phyloP scores from a whole-genome alignment of 92 coral and sea anemone species.

The Umimayanthus chanpuru region DNA sequence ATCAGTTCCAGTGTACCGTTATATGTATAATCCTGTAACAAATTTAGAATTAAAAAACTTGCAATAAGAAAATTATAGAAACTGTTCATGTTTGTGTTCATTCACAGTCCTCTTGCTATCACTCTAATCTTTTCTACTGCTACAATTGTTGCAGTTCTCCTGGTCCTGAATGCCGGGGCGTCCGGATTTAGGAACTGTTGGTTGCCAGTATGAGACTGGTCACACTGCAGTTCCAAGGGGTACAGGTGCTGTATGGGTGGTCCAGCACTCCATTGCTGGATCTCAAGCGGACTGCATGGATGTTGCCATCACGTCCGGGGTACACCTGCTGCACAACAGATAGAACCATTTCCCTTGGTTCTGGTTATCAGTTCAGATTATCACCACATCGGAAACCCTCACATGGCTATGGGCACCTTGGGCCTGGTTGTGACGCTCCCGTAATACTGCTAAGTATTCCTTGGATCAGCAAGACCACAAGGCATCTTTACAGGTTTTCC shows the following conservation, averaged over 20 bases:
- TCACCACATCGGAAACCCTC: slow-evolving; percentile 46
- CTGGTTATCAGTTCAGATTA: slow-evolving; percentile 38
- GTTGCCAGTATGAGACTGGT: background rate
- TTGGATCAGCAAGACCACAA: slow-evolving; percentile 32
- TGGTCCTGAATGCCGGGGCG: slow-evolving; percentile 37
- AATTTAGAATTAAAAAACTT: background rate
- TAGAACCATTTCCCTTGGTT: slow-evolving; percentile 60
- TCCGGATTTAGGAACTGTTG: slow-evolving; percentile 26
- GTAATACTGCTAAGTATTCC: slow-evolving; percentile 43
- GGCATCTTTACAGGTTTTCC: background rate
- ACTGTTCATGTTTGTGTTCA: background rate
- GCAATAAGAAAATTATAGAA: background rate
- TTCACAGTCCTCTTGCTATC: background rate
- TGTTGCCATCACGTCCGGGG: slow-evolving; percentile 51
- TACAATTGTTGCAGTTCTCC: slow-evolving; percentile 50
- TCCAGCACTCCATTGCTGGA: slow-evolving; percentile 49
- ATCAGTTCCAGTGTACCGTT: background rate
- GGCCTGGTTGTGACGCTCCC: slow-evolving; percentile 56
- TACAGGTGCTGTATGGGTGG: slow-evolving; percentile 50
- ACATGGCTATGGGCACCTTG: slow-evolving; percentile 23
- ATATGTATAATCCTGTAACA: background rate
- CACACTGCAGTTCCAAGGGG: slow-evolving; percentile 28
- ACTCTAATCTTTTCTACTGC: slow-evolving; percentile 49
- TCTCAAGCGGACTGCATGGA: slow-evolving; percentile 45
- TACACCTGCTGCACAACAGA: slow-evolving; percentile 29